phyloP scores from a whole-genome alignment of 2,888 invertebrate species.

The Sphaerophoria taeniata region DNA sequence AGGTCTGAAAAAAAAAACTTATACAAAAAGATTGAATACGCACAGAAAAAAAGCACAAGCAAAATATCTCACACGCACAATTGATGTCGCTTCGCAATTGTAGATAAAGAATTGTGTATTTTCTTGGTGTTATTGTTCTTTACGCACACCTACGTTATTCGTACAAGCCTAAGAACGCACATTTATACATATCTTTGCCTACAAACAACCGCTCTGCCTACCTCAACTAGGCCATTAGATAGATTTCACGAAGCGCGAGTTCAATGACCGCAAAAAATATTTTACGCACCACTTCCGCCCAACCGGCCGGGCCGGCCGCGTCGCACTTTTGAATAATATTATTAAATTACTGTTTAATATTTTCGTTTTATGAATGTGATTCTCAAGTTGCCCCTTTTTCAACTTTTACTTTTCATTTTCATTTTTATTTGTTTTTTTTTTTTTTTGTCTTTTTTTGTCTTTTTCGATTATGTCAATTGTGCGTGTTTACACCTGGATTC shows the following conservation, averaged over 20 bases:
- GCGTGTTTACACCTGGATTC: constrained; percentile 63
- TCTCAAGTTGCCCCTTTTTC: constrained; percentile 33
- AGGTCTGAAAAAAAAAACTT: background rate
- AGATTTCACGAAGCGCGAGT: constrained; percentile 66
- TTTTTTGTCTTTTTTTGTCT: constrained; percentile 24
- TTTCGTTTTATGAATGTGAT: constrained; percentile 56
- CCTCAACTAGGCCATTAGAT: constrained; percentile 74
- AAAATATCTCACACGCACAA: constrained; percentile 62
- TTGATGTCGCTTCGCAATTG: constrained; percentile 71
- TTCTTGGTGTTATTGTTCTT: constrained; percentile 61
- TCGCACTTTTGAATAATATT: constrained; percentile 52
- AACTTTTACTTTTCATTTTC: constrained; percentile 26
- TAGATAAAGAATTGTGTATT: constrained; percentile 63
- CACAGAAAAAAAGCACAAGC: background rate
- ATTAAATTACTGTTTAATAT: constrained; percentile 71
- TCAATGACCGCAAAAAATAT: constrained; percentile 55
- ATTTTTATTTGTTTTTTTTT: constrained; percentile 14
- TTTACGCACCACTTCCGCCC: constrained; percentile 1
- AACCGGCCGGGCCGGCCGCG: background rate
- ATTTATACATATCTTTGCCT: constrained; percentile 47
- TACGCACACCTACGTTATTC: constrained; percentile 63
- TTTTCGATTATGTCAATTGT: constrained; percentile 55
- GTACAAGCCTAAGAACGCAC: background rate
- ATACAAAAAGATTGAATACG: constrained; percentile 11
- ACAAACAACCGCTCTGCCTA: constrained; percentile 64